Conservation (phyloP, 2,113 vertebrate genomes). For the Cavia porcellus region DNA sequence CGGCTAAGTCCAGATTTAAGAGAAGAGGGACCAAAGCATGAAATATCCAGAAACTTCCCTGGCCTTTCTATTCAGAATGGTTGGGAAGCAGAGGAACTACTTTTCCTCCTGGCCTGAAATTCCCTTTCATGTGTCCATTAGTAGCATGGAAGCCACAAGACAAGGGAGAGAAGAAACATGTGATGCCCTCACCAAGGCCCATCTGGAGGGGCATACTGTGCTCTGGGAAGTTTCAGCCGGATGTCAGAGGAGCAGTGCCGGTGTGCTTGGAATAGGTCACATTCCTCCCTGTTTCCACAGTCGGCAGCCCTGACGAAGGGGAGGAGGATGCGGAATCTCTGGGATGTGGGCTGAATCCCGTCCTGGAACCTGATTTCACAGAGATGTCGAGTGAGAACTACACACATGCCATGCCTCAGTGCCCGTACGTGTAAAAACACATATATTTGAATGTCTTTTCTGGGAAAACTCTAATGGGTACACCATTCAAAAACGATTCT, state of each 20-base stretch:
- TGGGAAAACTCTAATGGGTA: neutral
- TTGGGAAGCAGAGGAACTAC: neutral
- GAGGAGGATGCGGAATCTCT: neutral
- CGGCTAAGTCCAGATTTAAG: neutral
- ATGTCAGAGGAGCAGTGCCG: neutral
- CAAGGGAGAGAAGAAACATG: neutral
- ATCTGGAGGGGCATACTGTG: neutral
- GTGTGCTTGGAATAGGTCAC: neutral
- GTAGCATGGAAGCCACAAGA: neutral
- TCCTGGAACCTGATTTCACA: neutral
- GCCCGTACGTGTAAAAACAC: neutral
- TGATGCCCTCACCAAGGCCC: neutral
- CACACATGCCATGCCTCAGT: neutral
- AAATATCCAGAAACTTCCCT: neutral
- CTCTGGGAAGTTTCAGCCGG: slow-evolving; percentile 51
- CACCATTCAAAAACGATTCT: neutral
- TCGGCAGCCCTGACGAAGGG: neutral
- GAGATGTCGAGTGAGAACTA: neutral
- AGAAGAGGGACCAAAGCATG: neutral
- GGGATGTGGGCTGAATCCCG: neutral
- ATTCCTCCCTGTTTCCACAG: slow-evolving; percentile 9
- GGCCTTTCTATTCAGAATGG: neutral
- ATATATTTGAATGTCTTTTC: neutral
- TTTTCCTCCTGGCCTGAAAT: neutral
- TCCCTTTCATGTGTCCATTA: neutral